These are phyloP conservation scores for Seriola quinqueradiata DNA, from an alignment of 2,113 vertebrate species.

Conservation along the genomic window DNA sequence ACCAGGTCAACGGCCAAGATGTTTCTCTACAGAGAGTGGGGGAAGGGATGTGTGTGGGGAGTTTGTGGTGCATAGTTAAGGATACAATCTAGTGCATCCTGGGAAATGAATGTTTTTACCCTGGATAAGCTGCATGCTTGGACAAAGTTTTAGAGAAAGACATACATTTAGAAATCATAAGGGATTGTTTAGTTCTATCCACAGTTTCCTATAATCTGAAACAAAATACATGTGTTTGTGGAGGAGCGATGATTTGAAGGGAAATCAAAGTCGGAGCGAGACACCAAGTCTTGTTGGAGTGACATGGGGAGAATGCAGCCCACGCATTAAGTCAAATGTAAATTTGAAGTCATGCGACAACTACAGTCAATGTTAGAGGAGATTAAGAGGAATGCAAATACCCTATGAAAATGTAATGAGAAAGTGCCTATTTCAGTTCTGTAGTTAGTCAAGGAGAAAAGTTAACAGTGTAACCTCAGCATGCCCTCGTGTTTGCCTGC, in stretches of 20 bases:
- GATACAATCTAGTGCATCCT: constrained; percentile 10
- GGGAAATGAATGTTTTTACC: constrained; percentile 36
- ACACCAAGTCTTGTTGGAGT: background rate
- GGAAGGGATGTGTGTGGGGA: constrained; percentile 10
- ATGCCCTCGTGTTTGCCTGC: constrained; percentile 45
- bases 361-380: background rate
- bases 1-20: constrained; percentile 69
- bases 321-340: constrained; percentile 11
- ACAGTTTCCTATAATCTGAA: constrained; percentile 14
- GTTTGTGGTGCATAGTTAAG: constrained; percentile 36
- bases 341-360: constrained; percentile 8
- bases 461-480: constrained; percentile 25
- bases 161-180: constrained; percentile 7
- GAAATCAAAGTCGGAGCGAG: background rate
- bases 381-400: constrained; percentile 5
- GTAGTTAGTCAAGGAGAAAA: constrained; percentile 6
- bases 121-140: background rate
- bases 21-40: constrained; percentile 35
- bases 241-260: constrained; percentile 13
- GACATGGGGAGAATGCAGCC: background rate
- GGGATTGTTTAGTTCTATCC: constrained; percentile 10
- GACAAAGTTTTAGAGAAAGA: constrained; percentile 3
- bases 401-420: background rate
- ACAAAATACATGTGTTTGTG: constrained; percentile 24
- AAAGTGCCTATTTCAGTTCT: background rate